Conservation (phyloP, 2,113 vertebrate genomes). For the Oreotragus oreotragus region DNA sequence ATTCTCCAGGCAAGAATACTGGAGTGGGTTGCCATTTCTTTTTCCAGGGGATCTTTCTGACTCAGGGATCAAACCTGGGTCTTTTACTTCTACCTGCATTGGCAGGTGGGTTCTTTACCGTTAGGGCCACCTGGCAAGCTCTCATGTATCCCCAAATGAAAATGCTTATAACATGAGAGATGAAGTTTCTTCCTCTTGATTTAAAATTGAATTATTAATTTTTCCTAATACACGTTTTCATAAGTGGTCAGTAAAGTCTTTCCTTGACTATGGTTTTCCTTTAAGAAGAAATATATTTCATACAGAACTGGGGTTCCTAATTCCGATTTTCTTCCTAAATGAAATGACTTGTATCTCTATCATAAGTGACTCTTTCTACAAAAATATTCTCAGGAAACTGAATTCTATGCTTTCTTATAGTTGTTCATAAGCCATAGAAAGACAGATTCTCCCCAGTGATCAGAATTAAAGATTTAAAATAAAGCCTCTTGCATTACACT, state of each 20-base stretch:
- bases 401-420: background rate
- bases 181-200: background rate
- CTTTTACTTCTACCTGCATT: background rate
- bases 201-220: background rate
- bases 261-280: background rate
- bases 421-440: slow-evolving; percentile 8
- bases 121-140: background rate
- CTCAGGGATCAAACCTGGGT: background rate
- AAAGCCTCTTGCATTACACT: background rate
- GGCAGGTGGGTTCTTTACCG: background rate
- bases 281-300: background rate
- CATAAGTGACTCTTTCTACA: background rate
- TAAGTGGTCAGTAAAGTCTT: background rate
- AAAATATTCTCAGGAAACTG: background rate
- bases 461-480: background rate
- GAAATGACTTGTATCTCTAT: background rate
- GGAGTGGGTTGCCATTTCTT: background rate
- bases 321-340: background rate
- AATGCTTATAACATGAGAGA: background rate
- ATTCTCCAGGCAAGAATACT: background rate
- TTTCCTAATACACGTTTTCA: background rate
- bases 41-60: background rate
- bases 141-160: background rate
- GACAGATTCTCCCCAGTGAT: background rate
- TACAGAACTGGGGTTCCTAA: background rate